Evolutionary conservation across 2,113 vertebrate species (phyloP).

Genomic region (Heliornis fulica): DNA sequence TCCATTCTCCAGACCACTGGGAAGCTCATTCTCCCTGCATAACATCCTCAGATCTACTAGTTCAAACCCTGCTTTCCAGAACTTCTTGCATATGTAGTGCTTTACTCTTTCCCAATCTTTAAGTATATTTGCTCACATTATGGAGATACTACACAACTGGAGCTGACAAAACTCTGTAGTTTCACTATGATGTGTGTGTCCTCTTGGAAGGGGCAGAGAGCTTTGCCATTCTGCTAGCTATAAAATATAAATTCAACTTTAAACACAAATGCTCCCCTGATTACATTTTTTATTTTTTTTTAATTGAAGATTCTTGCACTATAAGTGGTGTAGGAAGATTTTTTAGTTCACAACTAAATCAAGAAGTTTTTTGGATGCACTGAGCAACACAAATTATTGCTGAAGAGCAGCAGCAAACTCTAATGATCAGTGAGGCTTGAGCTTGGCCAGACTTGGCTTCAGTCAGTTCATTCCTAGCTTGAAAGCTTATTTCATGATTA

Average conservation of each 20-base stretch:
- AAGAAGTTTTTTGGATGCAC: not conserved
- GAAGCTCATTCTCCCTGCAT: not conserved
- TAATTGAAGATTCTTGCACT: not conserved
- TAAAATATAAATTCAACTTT: not conserved
- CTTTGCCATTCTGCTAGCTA: not conserved
- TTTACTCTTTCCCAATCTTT: not conserved
- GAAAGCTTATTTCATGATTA: not conserved
- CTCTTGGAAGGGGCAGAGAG: not conserved
- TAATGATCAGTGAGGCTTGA: not conserved
- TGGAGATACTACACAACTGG: not conserved
- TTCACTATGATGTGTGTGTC: not conserved
- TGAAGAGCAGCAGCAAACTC: not conserved
- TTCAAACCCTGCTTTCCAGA: not conserved
- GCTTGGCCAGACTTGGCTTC: not conserved
- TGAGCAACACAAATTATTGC: not conserved
- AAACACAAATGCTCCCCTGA: not conserved
- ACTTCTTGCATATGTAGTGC: not conserved
- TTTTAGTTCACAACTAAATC: not conserved
- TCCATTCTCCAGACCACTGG: not conserved
- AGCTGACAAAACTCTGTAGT: not conserved
- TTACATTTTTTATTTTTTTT: not conserved
- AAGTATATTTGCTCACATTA: not conserved
- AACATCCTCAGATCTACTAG: not conserved
- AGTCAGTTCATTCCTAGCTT: not conserved
- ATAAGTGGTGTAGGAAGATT: not conserved